Percentiles rank a stretch among this genome's conserved stretches.
These are phyloP conservation scores for Anoplius nigerrimus DNA, from an alignment of 2,888 invertebrate species.

Conservation along the genomic window DNA sequence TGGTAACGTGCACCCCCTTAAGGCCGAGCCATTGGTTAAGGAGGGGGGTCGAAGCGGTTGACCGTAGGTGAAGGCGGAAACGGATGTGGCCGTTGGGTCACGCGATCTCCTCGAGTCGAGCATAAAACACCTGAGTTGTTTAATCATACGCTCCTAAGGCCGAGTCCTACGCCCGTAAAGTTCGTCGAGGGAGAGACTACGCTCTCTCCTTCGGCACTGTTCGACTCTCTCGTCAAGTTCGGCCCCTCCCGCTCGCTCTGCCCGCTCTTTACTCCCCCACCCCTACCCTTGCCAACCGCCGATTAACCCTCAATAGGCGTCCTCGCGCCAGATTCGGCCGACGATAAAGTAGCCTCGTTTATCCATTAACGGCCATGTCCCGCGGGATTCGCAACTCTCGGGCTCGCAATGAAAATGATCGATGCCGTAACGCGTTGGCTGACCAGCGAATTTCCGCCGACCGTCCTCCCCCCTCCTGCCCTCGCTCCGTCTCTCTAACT, in stretches of 20 bases:
- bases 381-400: constrained; percentile 12
- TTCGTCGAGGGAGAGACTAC: constrained; percentile 36
- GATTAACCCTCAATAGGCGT: background rate
- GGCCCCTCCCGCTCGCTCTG: too few relatives aligned
- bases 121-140: constrained; percentile 73
- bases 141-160: constrained; percentile 67
- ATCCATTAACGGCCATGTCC: constrained; percentile 38
- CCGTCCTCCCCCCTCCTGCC: too few relatives aligned
- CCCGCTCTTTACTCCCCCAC: constrained; percentile 6
- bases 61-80: constrained; percentile 69
- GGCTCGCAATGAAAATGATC: background rate
- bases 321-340: constrained; percentile 20
- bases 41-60: constrained; percentile 66
- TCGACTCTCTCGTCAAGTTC: constrained; percentile 1
- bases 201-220: background rate
- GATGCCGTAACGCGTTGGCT: background rate
- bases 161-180: constrained; percentile 57
- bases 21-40: constrained; percentile 63
- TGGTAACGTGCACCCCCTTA: constrained; percentile 59
- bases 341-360: constrained; percentile 38
- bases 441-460: too few relatives aligned
- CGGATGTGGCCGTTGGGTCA: constrained; percentile 73
- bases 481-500: too few relatives aligned
- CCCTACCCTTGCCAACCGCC: constrained; percentile 2
- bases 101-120: constrained; percentile 67